phyloP scores from a whole-genome alignment of 37 sponge, comb jelly and placozoan species.

The Halisarca cf. caerulea region DNA sequence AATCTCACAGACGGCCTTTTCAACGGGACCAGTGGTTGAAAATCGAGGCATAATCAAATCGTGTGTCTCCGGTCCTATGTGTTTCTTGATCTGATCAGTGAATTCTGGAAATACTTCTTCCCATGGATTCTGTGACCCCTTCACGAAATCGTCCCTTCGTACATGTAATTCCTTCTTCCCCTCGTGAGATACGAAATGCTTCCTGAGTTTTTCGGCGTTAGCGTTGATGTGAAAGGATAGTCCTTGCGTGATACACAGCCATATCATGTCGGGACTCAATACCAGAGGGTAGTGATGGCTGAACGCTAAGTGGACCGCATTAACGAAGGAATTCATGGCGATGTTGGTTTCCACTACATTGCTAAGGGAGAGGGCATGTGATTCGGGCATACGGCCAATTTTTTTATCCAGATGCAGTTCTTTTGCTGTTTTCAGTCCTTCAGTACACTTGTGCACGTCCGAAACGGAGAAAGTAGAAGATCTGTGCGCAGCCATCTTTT shows the following conservation, averaged over 20 bases:
- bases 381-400: no score
- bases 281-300: conserved; percentile 48
- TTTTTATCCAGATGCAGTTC: no score
- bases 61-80: conserved; percentile 45
- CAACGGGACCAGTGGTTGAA: conserved; percentile 60
- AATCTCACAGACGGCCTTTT: conserved; percentile 55
- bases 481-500: no score
- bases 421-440: no score
- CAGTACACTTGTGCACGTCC: no score
- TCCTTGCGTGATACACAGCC: conserved; percentile 59
- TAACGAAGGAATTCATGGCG: conserved; percentile 1
- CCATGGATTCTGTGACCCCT: conserved; percentile 59
- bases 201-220: conserved; percentile 58
- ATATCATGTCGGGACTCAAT: conserved; percentile 51
- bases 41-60: conserved; percentile 41
- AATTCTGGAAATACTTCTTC: conserved; percentile 56
- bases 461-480: no score
- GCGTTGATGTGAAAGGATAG: conserved; percentile 46
- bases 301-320: conserved; percentile 41
- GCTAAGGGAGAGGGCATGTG: no score
- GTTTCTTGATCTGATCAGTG: conserved; percentile 46
- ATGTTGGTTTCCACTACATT: no score
- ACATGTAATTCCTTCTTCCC: conserved; percentile 36
- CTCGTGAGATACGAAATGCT: conserved; percentile 60
- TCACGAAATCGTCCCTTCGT: conserved; percentile 39